Percentiles rank a stretch among this genome's conserved stretches.
Evolutionary conservation across 1,140 invertebrate genomes (phyloP).

Genomic region (Eumaeus atala): DNA sequence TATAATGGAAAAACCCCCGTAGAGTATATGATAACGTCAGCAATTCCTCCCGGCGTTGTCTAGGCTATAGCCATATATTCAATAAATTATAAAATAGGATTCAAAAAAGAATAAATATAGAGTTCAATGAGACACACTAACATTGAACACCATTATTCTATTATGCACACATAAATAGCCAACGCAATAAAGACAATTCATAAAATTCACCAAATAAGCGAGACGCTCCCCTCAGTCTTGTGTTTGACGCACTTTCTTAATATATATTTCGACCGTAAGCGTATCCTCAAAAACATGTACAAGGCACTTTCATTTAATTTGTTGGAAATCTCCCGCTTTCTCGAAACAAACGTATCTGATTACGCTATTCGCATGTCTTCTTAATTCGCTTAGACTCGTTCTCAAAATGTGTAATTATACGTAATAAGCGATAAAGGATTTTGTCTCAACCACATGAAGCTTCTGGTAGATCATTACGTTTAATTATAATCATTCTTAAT

Average conservation of each 20-base stretch:
- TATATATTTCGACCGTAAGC: background rate
- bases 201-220: too few relatives aligned
- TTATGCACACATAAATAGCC: too few relatives aligned
- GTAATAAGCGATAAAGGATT: slow-evolving; percentile 56
- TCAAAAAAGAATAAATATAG: too few relatives aligned
- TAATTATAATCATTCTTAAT: slow-evolving; percentile 58
- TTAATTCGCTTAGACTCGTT: slow-evolving; percentile 46
- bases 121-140: too few relatives aligned
- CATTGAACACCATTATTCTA: background rate
- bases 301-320: slow-evolving; percentile 19
- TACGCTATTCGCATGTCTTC: slow-evolving; percentile 42
- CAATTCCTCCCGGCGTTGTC: too few relatives aligned
- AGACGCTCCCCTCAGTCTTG: background rate
- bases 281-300: slow-evolving; percentile 1
- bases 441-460: slow-evolving; percentile 55
- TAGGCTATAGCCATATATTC: too few relatives aligned
- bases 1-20: too few relatives aligned
- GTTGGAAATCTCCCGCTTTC: slow-evolving; percentile 21
- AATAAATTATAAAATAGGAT: too few relatives aligned
- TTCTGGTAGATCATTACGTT: slow-evolving; percentile 52
- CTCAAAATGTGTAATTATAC: slow-evolving; percentile 50
- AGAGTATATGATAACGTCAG: too few relatives aligned
- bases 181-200: too few relatives aligned
- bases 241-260: background rate
- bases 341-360: slow-evolving; percentile 24